phyloP scores from a whole-genome alignment of 92 coral and sea anemone species.

The Epizoanthus ramosus region DNA sequence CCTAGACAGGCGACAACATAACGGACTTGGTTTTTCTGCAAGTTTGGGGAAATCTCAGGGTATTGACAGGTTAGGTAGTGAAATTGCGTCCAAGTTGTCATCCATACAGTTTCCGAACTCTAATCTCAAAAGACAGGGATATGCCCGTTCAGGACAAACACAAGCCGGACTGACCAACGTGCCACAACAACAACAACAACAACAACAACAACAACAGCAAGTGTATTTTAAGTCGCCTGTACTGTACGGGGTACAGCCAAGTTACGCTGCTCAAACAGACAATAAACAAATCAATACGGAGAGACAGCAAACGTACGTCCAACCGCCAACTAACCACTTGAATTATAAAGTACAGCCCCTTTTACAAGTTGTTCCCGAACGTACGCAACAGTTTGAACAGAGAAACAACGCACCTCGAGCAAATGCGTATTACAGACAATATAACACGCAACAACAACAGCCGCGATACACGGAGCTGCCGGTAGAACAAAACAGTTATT shows the following conservation, averaged over 20 bases:
- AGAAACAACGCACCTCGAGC: not conserved
- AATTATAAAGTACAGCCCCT: not conserved
- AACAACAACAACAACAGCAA: slow-evolving; percentile 22
- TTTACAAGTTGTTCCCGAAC: not conserved
- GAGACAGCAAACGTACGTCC: not conserved
- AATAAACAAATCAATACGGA: not conserved
- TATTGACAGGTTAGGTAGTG: too few relatives aligned
- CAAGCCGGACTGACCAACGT: not conserved
- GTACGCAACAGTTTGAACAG: not conserved
- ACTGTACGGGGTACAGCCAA: not conserved
- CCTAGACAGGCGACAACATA: too few relatives aligned
- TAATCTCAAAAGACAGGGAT: not conserved
- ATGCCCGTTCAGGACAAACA: not conserved
- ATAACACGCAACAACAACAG: not conserved
- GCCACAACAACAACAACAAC: not conserved
- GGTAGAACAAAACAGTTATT: too few relatives aligned
- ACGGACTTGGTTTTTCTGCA: not conserved
- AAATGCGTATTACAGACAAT: not conserved
- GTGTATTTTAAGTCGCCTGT: not conserved
- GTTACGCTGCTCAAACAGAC: not conserved
- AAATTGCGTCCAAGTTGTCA: not conserved
- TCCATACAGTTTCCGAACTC: not conserved
- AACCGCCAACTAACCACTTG: slow-evolving; percentile 1
- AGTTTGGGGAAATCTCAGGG: not conserved
- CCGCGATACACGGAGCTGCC: too few relatives aligned